Evolutionary conservation across 2,113 vertebrate species (phyloP).

Genomic region (Psittacus erithacus): DNA sequence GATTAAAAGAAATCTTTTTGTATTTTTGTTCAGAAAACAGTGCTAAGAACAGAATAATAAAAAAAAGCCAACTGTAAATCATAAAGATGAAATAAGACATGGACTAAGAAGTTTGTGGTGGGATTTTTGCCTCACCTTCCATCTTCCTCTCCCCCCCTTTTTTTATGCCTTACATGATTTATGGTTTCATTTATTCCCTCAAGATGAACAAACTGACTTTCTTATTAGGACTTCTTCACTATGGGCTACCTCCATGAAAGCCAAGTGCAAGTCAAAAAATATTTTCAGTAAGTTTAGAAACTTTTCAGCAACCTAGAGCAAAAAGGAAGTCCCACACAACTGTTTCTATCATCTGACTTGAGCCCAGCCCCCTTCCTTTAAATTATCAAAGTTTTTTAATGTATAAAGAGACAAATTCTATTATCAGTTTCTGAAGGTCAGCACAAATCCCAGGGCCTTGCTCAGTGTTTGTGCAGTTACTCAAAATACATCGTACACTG

Average conservation of each 20-base stretch:
- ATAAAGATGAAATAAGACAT: not conserved
- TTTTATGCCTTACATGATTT: not conserved
- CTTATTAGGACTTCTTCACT: not conserved
- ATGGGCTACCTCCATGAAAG: not conserved
- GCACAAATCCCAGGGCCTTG: not conserved
- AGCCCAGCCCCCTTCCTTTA: not conserved
- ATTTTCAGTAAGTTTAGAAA: not conserved
- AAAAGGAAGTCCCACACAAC: not conserved
- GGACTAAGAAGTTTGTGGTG: not conserved
- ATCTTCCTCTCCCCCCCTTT: rapidly evolving
- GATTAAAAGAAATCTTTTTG: not conserved
- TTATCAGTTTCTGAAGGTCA: not conserved
- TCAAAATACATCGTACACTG: not conserved
- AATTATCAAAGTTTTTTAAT: not conserved
- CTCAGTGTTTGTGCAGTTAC: not conserved
- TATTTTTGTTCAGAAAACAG: not conserved
- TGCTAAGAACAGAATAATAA: not conserved
- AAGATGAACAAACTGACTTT: not conserved
- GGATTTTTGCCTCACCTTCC: not conserved
- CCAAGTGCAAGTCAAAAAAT: not conserved
- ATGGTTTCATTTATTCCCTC: not conserved
- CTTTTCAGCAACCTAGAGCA: not conserved
- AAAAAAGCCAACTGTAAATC: not conserved
- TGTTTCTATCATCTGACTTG: not conserved
- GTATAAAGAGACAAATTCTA: not conserved